Base-by-base conservation (phyloP, 2,888 invertebrate species). In the Brachylomia viminalis region DNA sequence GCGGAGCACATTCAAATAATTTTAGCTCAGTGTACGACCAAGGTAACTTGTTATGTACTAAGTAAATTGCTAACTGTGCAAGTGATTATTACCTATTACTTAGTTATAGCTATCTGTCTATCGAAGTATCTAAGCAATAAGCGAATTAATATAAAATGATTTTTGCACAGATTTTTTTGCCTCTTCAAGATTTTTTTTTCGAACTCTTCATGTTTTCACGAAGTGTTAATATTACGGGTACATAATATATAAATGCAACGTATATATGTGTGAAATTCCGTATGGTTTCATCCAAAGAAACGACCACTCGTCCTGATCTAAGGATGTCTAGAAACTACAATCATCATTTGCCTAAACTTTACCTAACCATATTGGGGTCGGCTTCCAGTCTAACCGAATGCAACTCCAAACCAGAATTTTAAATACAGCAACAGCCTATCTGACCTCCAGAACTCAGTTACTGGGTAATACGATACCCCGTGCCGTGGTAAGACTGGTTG, bases 21-120 rank as follows among this genome's bases (percentile, higher is more conserved):
- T 61, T 75, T 33, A 82, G 13, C 23, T 45, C 62, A 59, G 58
- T 27, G 62, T n/a, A 65, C n/a, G 71, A 30, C 81, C 62, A 68
- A 47, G 42, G 23, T 61, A 59, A 64, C 45, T 62, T 68, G 33
- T 47, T 47, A 23, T 42, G 15, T 61, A 49, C 27, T 30, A 73
- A 27, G 52, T 77, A 49, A 49, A 49, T 15, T 38, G 15, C 17
- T 33, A 30, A 80, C 47, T 38, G 10, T 33, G 11, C n/a, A 59
- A 59, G 15, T 42, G 23, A 27, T 70, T 67, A 67, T 38, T 4
- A 56, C 0, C 27, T 49, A 23, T 17, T 71, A 33, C 7, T 49
- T 42, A 5, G 27, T 72, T 71, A n/a, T 33, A 33, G 3, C 2
- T 11, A 49, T n/a, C 20, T 33, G 10, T n/a, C 15, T 56, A 42